phyloP scores from a whole-genome alignment of 53 echinoderm and acorn worm genomes.

The Holothuria scabra region DNA sequence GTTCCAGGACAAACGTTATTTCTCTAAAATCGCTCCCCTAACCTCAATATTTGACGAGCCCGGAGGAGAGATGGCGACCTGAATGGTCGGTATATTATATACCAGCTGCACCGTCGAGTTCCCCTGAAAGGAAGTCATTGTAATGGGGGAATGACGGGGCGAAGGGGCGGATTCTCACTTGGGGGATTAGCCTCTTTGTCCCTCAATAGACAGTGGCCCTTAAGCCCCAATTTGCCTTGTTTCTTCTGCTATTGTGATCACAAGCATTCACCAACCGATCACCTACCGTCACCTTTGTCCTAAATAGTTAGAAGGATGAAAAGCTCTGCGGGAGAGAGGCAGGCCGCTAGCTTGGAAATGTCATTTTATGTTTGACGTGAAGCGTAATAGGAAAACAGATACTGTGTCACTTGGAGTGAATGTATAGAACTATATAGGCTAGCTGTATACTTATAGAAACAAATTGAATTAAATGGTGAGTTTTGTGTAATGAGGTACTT shows the following conservation, averaged over 20 bases:
- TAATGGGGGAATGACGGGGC: slow-evolving; percentile 6
- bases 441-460: no score
- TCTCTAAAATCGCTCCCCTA: slow-evolving; percentile 30
- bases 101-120: slow-evolving; percentile 27
- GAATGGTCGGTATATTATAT: slow-evolving; percentile 1
- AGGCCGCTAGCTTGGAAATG: no score
- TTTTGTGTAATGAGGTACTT: no score
- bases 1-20: slow-evolving; percentile 16
- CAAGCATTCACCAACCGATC: not conserved
- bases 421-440: no score
- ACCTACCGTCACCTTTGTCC: slow-evolving; percentile 14
- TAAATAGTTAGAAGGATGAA: not conserved
- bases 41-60: slow-evolving; percentile 39
- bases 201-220: not conserved
- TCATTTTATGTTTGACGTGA: no score
- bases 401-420: no score
- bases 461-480: no score
- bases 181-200: slow-evolving; percentile 35
- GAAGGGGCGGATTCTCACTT: slow-evolving; percentile 27
- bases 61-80: not conserved
- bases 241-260: not conserved
- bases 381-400: no score
- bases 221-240: not conserved
- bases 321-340: slow-evolving; percentile 19
- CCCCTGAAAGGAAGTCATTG: slow-evolving; percentile 22